Evolutionary conservation across 2,888 invertebrate species (phyloP).

Genomic region (Galerucella pusilla): DNA sequence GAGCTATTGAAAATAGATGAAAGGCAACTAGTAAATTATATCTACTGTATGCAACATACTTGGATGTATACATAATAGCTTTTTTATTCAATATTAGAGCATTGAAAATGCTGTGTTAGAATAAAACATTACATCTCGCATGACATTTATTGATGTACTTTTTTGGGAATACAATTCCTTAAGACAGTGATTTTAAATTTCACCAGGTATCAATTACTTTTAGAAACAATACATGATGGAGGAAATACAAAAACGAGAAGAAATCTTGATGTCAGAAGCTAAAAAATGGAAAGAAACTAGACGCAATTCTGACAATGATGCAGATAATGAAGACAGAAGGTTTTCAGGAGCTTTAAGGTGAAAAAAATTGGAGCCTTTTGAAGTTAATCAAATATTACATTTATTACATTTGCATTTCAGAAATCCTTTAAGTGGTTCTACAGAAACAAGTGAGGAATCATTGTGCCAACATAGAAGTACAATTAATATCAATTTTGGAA

Average conservation of each 20-base stretch:
- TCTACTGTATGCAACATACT: too few relatives aligned
- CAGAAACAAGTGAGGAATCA: constrained; percentile 69
- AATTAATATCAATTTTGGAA: constrained; percentile 68
- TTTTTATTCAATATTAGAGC: too few relatives aligned
- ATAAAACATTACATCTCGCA: too few relatives aligned
- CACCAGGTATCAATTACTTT: neutral
- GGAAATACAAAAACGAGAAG: constrained; percentile 82
- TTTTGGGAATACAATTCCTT: too few relatives aligned
- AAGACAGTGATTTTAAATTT: too few relatives aligned
- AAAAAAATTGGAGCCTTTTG: neutral
- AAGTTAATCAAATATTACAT: constrained; percentile 5
- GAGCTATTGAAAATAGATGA: too few relatives aligned
- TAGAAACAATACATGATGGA: constrained; percentile 76
- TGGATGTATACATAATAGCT: too few relatives aligned
- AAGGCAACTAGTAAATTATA: too few relatives aligned
- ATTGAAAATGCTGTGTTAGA: too few relatives aligned
- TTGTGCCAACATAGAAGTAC: constrained; percentile 70
- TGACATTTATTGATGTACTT: too few relatives aligned
- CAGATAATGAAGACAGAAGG: constrained; percentile 44
- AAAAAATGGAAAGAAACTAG: constrained; percentile 66
- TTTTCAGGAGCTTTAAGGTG: constrained; percentile 39
- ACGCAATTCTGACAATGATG: constrained; percentile 50
- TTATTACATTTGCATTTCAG: constrained; percentile 40
- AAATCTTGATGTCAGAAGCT: constrained; percentile 78
- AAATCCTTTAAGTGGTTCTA: constrained; percentile 63